Conservation (phyloP, 1,140 invertebrate species). For the Drosophila sproati region DNA sequence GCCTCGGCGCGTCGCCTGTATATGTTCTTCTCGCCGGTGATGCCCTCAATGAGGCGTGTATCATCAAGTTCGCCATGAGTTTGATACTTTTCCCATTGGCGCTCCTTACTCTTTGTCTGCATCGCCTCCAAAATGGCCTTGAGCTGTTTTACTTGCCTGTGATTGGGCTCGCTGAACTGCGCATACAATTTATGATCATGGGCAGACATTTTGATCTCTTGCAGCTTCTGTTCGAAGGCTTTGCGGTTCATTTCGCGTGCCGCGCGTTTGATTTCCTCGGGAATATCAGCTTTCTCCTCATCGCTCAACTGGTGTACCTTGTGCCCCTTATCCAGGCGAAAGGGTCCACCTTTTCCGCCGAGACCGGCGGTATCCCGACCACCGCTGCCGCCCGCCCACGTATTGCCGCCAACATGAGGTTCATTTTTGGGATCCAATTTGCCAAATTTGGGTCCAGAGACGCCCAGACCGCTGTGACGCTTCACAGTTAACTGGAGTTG, state of each 20-base stretch:
- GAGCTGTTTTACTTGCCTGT: conserved; percentile 89
- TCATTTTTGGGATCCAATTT: conserved; percentile 95
- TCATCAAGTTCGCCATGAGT: conserved; percentile 98
- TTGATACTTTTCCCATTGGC: conserved; percentile 96
- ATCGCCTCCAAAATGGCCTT: conserved; percentile 89
- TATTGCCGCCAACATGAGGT: conserved; percentile 98
- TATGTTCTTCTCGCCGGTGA: conserved; percentile 96
- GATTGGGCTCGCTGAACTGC: conserved; percentile 91
- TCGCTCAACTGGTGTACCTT: conserved; percentile 96
- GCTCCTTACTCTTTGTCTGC: conserved; percentile 96
- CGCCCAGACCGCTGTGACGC: conserved; percentile 89
- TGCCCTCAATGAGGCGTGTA: conserved; percentile 96
- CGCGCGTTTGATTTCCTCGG: conserved; percentile 94
- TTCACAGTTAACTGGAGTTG: conserved; percentile 91
- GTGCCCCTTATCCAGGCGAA: conserved; percentile 96
- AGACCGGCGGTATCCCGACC: conserved; percentile 96
- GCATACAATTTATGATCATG: conserved; percentile 96
- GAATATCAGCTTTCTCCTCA: conserved; percentile 95
- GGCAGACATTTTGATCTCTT: conserved; percentile 97
- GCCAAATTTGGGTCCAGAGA: conserved; percentile 94
- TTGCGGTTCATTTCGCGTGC: conserved; percentile 96
- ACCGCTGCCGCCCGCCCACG: conserved; percentile 97
- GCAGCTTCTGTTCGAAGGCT: conserved; percentile 94
- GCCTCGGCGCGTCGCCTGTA: conserved; percentile 93
- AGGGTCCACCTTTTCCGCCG: conserved; percentile 96